A percentile compares a stretch with the other conserved stretches of the same genome.
These are phyloP conservation scores for Deroptyus accipitrinus DNA, from an alignment of 2,113 vertebrate genomes.

Conservation along the genomic window DNA sequence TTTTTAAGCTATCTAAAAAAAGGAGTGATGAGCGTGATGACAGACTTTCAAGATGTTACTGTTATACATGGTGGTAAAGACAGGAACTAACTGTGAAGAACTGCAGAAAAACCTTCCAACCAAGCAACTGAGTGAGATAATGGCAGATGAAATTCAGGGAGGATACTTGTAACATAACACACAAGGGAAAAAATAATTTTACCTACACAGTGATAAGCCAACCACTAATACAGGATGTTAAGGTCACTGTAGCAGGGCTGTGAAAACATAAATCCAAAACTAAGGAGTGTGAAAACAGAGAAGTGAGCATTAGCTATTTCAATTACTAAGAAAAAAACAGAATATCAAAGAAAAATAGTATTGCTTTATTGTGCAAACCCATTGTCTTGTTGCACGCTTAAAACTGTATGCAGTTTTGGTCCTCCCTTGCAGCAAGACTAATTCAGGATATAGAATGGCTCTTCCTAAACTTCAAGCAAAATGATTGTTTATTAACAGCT, in stretches of 20 bases:
- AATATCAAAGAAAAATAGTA: background rate
- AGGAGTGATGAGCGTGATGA: background rate
- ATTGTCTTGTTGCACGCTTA: background rate
- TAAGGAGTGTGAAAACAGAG: background rate
- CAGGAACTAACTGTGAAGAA: background rate
- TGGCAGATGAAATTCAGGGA: background rate
- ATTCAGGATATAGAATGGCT: background rate
- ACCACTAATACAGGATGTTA: background rate
- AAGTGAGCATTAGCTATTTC: background rate
- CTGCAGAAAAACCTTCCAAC: background rate
- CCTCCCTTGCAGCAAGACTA: background rate
- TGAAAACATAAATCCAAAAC: background rate
- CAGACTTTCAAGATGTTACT: background rate
- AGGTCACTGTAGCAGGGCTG: background rate
- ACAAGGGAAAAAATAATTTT: constrained; percentile 7
- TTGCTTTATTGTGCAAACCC: background rate
- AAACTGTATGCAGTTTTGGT: background rate
- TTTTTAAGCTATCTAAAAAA: constrained; percentile 17
- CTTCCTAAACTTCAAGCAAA: background rate
- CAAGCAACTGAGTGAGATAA: constrained; percentile 13
- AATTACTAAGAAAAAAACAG: background rate
- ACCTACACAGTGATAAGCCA: background rate
- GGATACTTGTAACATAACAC: background rate
- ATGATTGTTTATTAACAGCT: background rate
- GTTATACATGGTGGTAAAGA: constrained; percentile 16